Base-by-base conservation (phyloP, 1,140 invertebrate species). In the Campoletis sonorensis region DNA sequence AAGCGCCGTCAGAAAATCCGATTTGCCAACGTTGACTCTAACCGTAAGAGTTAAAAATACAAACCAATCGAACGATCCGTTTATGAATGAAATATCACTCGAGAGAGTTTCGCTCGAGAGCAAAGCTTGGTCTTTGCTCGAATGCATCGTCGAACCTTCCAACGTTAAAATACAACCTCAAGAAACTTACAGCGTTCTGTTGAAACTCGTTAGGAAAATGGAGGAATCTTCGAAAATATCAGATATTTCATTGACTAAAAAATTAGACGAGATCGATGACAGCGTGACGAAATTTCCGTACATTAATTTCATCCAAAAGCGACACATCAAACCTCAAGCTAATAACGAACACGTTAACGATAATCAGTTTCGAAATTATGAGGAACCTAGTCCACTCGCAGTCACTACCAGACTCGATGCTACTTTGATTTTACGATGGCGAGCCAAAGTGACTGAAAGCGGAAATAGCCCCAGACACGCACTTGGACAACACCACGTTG, bases 41-140 rank as follows among this genome's bases (percentile, higher is more conserved):
- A 93, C 94, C 68, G 87, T 96, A 21, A 93, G 93, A 80, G 89
- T 95, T 1, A 94, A 94, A 84, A 96, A 96, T 88, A 91, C 93
- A 13, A 95, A 95, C 91, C 93, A 94, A 84, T 90, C 93, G n/a
- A 93, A 95, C 80, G 92, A 94, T 86, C 88, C 92, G 1, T 92
- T 93, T 54, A 90, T 93, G 49, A 93, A 94, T 45, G 94, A 95
- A 86, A 92, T 96, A 51, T 91, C 92, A 68, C 83, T 95, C n/a
- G 89, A 92, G 2, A 93, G 94, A 82, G 91, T 94, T 23, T 92
- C 92, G 4, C 90, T 94, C 77, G 90, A 94, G 40, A 94, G 94
- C 86, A 84, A 90, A 18, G 82, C 85, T 13, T 95, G 94, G 95
- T 84, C 87, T 18, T 83, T 94, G 13, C 88, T 88, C 10, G 88